Base-by-base conservation (phyloP, 64 coral and sea anemone species). In the Montipora cactus region DNA sequence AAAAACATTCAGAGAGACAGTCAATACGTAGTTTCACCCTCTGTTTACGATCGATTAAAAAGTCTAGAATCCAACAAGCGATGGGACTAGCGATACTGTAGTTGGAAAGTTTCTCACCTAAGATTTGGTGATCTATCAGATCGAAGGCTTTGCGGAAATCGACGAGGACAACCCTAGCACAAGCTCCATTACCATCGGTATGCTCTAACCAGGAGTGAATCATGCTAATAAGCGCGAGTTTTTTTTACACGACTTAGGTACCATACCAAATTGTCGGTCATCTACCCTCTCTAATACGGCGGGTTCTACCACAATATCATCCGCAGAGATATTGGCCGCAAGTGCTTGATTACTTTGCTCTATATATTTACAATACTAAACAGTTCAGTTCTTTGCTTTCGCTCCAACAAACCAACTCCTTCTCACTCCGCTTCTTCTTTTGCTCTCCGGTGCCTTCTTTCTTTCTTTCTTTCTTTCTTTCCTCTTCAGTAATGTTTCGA, bases 141-240 rank as follows among this genome's bases (percentile, higher is more conserved):
- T 87, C 67, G 57, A 86, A 86, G 28, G 82, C 82, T 67, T 86
- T 86, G 5, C n/a, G 20, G 52, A 86, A 86, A 52, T 85, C 84
- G 49, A 87, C 67, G 12, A 87, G 84, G 66, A 73, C 19, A 49
- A 87, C n/a, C 14, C 84, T 50, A 19, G 20, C 46, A 16, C 44
- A 22, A 47, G 66, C 84, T 49, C 84, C 84, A 49, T 74, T 74
- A 5, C 67, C 84, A 50, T 87, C 84, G 16, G 84, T 87, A 47
- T 59, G 44, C 19, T 72, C 66, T 47, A 19, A 64, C 67, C 44
- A 74, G 10, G 25, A n/a, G 18, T 85, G 81, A 37, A 68, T 21
- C 81, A 85, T 85, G 37, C 61, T 45, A 6, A 85, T 85, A 20
- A 85, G 37, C 15, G 81, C 81, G 23, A 37, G 28, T 85, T 23